phyloP scores from a whole-genome alignment of 1,140 invertebrate species.

The Hycleus cichorii region DNA sequence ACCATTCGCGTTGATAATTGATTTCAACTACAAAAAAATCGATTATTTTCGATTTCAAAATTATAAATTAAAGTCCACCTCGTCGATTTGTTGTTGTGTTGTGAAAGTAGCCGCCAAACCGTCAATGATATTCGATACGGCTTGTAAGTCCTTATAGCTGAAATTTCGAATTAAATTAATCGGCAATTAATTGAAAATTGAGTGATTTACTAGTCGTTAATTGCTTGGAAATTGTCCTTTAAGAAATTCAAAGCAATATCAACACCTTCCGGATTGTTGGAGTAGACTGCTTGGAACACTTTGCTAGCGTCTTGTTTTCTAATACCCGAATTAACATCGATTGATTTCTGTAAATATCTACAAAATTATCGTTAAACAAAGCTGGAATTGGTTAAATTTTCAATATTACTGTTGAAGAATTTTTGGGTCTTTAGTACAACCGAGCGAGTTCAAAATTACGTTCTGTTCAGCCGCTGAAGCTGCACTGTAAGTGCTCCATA shows the following conservation, averaged over 20 bases:
- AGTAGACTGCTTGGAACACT: conserved; percentile 34
- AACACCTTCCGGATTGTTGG: conserved; percentile 42
- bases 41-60: not conserved
- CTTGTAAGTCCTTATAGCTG: too few species aligned
- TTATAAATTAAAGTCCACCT: conserved; percentile 26
- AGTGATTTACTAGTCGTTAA: conserved; percentile 41
- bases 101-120: conserved; percentile 42
- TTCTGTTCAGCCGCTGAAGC: conserved; percentile 48
- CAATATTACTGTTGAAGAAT: too few species aligned
- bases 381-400: too few species aligned
- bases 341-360: too few species aligned
- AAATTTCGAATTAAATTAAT: too few species aligned
- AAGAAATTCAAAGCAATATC: conserved; percentile 45
- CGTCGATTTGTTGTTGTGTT: conserved; percentile 38
- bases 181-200: too few species aligned
- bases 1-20: not conserved
- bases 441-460: conserved; percentile 50
- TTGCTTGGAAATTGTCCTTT: conserved; percentile 36
- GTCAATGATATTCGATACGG: not conserved
- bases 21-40: not conserved
- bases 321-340: too few species aligned
- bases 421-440: conserved; percentile 42
- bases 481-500: conserved; percentile 45
- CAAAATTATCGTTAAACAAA: too few species aligned
- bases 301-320: too few species aligned